phyloP scores from a whole-genome alignment of 2,113 vertebrate species.

The Nibea coibor region DNA sequence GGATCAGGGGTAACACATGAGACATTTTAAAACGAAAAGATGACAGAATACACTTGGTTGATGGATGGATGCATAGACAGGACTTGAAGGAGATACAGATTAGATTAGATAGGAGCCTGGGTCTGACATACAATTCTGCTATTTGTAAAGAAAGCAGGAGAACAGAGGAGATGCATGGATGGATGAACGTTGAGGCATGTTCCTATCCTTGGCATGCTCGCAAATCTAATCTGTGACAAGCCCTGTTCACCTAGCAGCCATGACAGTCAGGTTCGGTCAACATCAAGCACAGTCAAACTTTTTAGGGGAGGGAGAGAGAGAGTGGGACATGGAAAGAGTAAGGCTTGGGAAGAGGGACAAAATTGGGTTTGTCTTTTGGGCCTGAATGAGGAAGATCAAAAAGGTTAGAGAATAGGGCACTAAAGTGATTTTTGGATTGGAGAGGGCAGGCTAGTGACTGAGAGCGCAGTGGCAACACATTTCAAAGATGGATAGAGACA shows the following conservation, averaged over 20 bases:
- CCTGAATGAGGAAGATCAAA: background rate
- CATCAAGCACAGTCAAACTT: constrained; percentile 9
- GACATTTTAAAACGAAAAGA: constrained; percentile 30
- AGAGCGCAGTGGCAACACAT: constrained; percentile 21
- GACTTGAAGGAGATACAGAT: constrained; percentile 29
- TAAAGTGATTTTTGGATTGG: constrained; percentile 4
- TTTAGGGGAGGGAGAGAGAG: background rate
- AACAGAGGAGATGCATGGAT: background rate
- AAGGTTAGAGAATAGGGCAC: constrained; percentile 17
- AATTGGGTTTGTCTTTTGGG: background rate
- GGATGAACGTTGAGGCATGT: constrained; percentile 16
- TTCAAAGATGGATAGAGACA: constrained; percentile 20
- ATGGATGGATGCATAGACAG: constrained; percentile 11
- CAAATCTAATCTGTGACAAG: constrained; percentile 44
- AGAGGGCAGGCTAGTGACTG: background rate
- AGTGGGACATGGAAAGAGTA: background rate
- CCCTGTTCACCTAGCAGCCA: constrained; percentile 1
- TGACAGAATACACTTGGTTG: constrained; percentile 27
- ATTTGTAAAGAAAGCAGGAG: constrained; percentile 1
- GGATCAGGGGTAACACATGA: background rate
- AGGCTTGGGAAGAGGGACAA: background rate
- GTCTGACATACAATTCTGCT: constrained; percentile 3
- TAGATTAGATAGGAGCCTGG: constrained; percentile 13
- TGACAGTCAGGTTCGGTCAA: constrained; percentile 34
- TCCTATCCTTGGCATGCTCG: constrained; percentile 20